A percentile compares a stretch with the other conserved stretches of the same genome.
Evolutionary conservation across 2,888 invertebrate genomes (phyloP).

Genomic region (Cryptocheilus praepositus): DNA sequence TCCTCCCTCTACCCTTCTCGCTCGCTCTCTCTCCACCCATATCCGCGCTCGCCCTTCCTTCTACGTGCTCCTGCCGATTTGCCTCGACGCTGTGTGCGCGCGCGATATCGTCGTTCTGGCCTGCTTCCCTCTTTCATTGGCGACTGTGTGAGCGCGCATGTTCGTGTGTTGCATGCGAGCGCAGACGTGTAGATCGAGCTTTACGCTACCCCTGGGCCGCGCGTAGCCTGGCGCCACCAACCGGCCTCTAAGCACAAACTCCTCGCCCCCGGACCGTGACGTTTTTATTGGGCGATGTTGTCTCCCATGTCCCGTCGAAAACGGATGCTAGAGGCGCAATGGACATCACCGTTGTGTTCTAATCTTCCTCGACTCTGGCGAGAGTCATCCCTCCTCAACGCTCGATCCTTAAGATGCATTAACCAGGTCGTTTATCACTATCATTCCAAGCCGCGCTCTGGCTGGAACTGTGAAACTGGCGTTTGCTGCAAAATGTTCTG

Average conservation of each 20-base stretch:
- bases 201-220: constrained; percentile 52
- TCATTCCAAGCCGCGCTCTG: constrained; percentile 21
- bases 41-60: constrained; percentile 32
- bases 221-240: constrained; percentile 71
- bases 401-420: constrained; percentile 10
- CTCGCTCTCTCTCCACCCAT: constrained; percentile 7
- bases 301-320: constrained; percentile 12
- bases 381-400: background rate
- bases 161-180: constrained; percentile 20
- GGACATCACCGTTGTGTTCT: background rate
- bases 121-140: too few species aligned
- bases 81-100: constrained; percentile 37
- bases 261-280: constrained; percentile 36
- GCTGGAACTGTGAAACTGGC: constrained; percentile 10
- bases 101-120: constrained; percentile 31
- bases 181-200: constrained; percentile 35
- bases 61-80: constrained; percentile 41
- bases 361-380: constrained; percentile 3
- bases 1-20: constrained; percentile 8
- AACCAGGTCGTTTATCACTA: constrained; percentile 25
- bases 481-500: constrained; percentile 25
- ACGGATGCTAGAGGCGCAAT: constrained; percentile 2
- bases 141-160: background rate
- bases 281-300: constrained; percentile 44
- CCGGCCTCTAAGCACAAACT: constrained; percentile 62